Conservation (phyloP, 2,113 vertebrate species). For the Cariama cristata region DNA sequence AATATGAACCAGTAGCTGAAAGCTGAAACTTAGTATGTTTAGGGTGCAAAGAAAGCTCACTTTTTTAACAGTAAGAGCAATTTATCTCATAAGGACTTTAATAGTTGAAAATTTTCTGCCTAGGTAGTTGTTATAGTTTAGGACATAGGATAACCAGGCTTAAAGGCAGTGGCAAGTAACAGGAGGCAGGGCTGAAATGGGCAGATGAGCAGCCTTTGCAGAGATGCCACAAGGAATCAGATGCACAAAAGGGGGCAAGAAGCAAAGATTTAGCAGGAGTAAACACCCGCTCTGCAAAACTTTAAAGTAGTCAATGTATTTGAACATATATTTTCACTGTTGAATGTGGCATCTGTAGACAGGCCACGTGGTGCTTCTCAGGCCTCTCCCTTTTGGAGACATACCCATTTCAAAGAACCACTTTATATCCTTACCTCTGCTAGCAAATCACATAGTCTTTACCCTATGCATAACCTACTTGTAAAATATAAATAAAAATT, state of each 20-base stretch:
- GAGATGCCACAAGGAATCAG: neutral
- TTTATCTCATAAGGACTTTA: neutral
- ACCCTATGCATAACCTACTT: neutral
- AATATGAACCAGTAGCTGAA: neutral
- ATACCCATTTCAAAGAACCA: neutral
- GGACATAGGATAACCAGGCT: fast-evolving
- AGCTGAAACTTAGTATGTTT: neutral
- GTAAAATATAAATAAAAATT: neutral
- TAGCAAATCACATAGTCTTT: neutral
- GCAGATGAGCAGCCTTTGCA: neutral
- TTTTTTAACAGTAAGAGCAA: neutral
- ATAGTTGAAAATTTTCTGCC: neutral
- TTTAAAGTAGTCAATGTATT: neutral
- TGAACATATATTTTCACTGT: neutral
- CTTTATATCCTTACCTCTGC: neutral
- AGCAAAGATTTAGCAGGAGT: neutral
- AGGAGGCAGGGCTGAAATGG: neutral
- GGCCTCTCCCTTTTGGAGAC: neutral
- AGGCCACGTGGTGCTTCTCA: neutral
- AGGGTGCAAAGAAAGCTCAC: neutral
- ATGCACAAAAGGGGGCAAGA: neutral
- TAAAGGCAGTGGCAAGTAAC: neutral
- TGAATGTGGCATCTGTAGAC: neutral
- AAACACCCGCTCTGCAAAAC: neutral
- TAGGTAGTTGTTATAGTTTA: neutral